A percentile compares a stretch with the other conserved stretches of the same genome.
These are phyloP conservation scores for Neodiprion pinetum DNA, from an alignment of 1,140 invertebrate genomes.

Conservation along the genomic window DNA sequence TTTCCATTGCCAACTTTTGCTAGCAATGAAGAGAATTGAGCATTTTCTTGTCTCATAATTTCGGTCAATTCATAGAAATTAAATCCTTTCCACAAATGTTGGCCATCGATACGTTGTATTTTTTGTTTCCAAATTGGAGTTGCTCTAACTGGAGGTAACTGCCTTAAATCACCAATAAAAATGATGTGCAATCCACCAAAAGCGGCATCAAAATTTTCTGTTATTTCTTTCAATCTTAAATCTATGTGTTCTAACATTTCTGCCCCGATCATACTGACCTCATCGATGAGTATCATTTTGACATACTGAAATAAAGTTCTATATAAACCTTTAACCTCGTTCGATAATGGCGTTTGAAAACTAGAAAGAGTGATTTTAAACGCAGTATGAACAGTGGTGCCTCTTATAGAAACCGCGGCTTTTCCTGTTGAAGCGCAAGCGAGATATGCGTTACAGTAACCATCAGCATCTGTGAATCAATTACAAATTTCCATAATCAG, in stretches of 20 bases:
- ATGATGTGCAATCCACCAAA: constrained; percentile 40
- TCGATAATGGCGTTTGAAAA: constrained; percentile 27
- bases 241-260: constrained; percentile 39
- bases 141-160: constrained; percentile 35
- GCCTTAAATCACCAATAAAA: constrained; percentile 37
- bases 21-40: constrained; percentile 41
- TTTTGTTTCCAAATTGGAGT: constrained; percentile 23
- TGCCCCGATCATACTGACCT: constrained; percentile 49
- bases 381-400: constrained; percentile 38
- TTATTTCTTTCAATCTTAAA: constrained; percentile 45
- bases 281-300: constrained; percentile 52
- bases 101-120: constrained; percentile 21
- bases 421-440: constrained; percentile 46
- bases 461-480: constrained; percentile 27
- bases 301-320: constrained; percentile 31
- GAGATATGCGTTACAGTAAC: constrained; percentile 25
- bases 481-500: constrained; percentile 32
- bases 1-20: constrained; percentile 43
- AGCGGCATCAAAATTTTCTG: constrained; percentile 32
- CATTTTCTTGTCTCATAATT: constrained; percentile 41
- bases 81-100: constrained; percentile 31
- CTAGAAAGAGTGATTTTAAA: no score
- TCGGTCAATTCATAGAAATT: constrained; percentile 35
- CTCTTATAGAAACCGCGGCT: constrained; percentile 46
- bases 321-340: constrained; percentile 33